Base-by-base conservation (phyloP, 1,140 invertebrate species). In the Drosophila dunni region DNA sequence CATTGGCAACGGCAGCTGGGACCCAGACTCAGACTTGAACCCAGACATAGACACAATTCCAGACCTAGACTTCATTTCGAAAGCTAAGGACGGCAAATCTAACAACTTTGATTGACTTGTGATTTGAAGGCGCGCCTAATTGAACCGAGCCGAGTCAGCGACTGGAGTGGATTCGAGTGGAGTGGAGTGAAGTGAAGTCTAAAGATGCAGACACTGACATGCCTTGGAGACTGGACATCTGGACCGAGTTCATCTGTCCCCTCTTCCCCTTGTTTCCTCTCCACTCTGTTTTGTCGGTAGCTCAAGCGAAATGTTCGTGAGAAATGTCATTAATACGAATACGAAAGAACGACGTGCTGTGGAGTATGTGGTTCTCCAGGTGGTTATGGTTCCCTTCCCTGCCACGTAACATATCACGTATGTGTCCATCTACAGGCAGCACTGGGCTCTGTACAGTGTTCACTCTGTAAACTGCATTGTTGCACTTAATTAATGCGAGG, bases 71-170 rank as follows among this genome's bases (percentile, higher is more conserved):
- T 33, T 38, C 5, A 64, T 44, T 60, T 34, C 40, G 24, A 10
- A 40, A 83, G 42, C 48, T 63, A 34, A 61, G 69, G 73, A 81
- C 83, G 79, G 79, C 83, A 79, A 86, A 86, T 86, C 83, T 86
- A 86, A 88, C 79, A 79, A 88, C 79, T 86, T 86, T 86, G 83
- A 86, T 86, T 86, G 83, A 86, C 83, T 86, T 86, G 83, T 86
- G 83, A 86, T 86, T 86, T 86, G 83, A 88, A 86, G 83, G 83
- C 83, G 83, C 79, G 79, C 83, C 83, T 88, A 86, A 86, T 86
- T 86, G 83, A 88, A 86, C 83, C 82, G 75, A 86, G 71, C 62
- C 80, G 48, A 74, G 57, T 50, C 54, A 53, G 62, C 60, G 38
- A 61, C 9, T 38, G 53, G 15, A 58, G 54, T 20, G 40, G 44